These are phyloP conservation scores for Protomyctophum bolini DNA, from an alignment of 2,113 vertebrate genomes.

Conservation along the genomic window DNA sequence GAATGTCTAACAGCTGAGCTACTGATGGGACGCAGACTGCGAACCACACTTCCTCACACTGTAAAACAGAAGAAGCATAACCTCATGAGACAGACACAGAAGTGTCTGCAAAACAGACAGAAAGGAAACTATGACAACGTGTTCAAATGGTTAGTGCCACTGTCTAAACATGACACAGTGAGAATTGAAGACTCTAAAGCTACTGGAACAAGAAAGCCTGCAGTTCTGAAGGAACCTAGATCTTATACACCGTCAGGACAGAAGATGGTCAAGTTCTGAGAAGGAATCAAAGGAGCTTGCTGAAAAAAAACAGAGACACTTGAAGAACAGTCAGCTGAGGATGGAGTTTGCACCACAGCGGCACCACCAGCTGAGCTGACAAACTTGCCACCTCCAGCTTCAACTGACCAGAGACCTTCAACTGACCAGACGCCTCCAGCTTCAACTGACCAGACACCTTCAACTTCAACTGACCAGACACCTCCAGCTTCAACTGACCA, in stretches of 20 bases:
- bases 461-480: no score
- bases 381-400: no score
- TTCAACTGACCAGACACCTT: no score
- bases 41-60: background rate
- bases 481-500: no score
- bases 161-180: conserved; percentile 11
- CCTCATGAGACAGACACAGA: conserved; percentile 2
- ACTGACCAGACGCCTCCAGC: no score
- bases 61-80: background rate
- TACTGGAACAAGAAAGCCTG: conserved; percentile 8
- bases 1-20: background rate
- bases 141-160: conserved; percentile 2
- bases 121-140: conserved; percentile 20
- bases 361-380: background rate
- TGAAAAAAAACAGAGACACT: background rate
- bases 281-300: background rate
- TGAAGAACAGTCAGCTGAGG: background rate
- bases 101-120: background rate
- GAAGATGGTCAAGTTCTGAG: background rate
- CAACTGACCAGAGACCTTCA: no score
- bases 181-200: background rate
- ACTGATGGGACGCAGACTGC: background rate
- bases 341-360: background rate
- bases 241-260: conserved; percentile 10
- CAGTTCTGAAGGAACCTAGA: background rate